These are phyloP conservation scores for Antheraea mylitta DNA, from an alignment of 1,140 invertebrate genomes.

Conservation along the genomic window DNA sequence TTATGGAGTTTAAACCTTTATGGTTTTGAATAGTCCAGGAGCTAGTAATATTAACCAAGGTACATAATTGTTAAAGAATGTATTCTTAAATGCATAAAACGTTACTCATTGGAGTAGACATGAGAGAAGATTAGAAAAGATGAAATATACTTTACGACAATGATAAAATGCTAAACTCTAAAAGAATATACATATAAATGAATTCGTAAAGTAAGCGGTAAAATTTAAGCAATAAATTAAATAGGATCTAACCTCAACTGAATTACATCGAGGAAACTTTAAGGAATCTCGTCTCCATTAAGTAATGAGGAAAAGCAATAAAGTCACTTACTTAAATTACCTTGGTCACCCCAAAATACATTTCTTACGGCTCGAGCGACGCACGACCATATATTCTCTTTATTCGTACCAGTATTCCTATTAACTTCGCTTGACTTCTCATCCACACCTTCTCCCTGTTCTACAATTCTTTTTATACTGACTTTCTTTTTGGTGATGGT, in stretches of 20 bases:
- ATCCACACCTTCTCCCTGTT: conserved; percentile 32
- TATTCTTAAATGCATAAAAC: no score
- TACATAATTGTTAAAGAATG: no score
- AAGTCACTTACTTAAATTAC: conserved; percentile 38
- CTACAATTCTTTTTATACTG: conserved; percentile 50
- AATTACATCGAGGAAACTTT: neutral
- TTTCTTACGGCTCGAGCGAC: conserved; percentile 64
- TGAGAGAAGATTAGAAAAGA: no score
- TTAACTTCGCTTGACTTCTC: conserved; percentile 21
- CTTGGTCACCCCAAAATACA: conserved; percentile 63
- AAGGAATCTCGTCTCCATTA: conserved; percentile 8
- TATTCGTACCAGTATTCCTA: conserved; percentile 42
- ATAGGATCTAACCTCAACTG: neutral
- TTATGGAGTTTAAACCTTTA: no score
- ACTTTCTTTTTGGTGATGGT: conserved; percentile 72
- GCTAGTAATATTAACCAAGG: no score
- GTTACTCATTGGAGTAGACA: no score
- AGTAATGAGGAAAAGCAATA: conserved; percentile 18
- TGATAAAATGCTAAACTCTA: no score
- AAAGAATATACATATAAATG: no score
- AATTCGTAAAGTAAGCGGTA: neutral
- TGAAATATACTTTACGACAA: no score
- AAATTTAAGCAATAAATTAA: conserved; percentile 1
- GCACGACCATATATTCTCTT: conserved; percentile 67
- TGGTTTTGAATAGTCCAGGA: no score